Evolutionary conservation across 2,113 vertebrate species (phyloP).

Genomic region (Kobus ellipsiprymnus): DNA sequence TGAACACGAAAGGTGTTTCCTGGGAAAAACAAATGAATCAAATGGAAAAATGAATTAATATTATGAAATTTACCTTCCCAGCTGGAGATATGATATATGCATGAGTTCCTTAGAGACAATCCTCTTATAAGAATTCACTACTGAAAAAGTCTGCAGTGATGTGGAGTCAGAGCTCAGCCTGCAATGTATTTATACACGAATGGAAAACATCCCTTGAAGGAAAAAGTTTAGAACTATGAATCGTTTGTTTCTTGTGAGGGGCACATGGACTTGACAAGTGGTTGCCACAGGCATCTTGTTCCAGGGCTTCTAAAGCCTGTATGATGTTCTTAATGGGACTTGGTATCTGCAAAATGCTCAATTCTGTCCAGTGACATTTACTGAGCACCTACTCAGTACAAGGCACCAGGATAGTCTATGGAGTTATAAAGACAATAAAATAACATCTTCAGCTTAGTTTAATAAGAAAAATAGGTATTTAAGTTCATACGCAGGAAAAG

Average conservation of each 20-base stretch:
- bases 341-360: not conserved
- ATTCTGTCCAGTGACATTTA: not conserved
- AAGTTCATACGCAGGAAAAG: not conserved
- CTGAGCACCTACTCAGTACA: not conserved
- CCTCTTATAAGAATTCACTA: not conserved
- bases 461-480: not conserved
- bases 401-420: not conserved
- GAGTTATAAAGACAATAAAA: not conserved
- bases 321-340: not conserved
- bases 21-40: slow-evolving; percentile 51
- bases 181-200: not conserved
- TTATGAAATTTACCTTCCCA: slow-evolving; percentile 33
- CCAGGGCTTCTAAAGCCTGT: not conserved
- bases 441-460: not conserved
- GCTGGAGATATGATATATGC: not conserved
- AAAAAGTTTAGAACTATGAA: not conserved
- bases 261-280: not conserved
- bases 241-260: not conserved
- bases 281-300: not conserved
- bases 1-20: slow-evolving; percentile 5
- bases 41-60: slow-evolving; percentile 46
- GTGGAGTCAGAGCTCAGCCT: not conserved
- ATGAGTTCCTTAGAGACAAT: not conserved
- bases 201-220: not conserved
- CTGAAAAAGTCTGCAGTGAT: not conserved